Evolutionary conservation across 30 jellyfish, hydroid and myxozoan species (phyloP), one percentile per base, ranked within the genome.

Genomic region (Cassiopea xamachana): DNA sequence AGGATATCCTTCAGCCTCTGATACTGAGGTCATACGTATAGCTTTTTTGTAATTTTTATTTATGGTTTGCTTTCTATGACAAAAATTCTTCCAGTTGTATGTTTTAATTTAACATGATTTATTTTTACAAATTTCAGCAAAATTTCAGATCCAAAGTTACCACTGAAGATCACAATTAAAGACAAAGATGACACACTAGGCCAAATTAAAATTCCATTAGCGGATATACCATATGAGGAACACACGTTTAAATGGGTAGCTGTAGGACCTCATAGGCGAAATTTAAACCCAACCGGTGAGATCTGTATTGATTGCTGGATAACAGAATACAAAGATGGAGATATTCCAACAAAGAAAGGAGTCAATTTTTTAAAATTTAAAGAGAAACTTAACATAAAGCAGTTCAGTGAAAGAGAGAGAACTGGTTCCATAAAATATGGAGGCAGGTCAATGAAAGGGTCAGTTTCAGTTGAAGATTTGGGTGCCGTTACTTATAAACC

Each of bases 271-370:
- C 98, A 94, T 60, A 86, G 96, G 70, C 83, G 89, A 62, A 88
- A 88, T 60, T 81, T 89, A 55, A 82, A 90, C 68, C 98, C 98
- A 10, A 19, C 77, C 12, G 98, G 98, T 1, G 98, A 94, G 86
- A 59, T 94, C 1, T 94, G 98, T 77, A 18, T 94, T 16, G 98
- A 94, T 76, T 94, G 98, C 46, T 94, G 98, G 98, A 91, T 94
- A 39, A 92, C 81, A 14, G 98, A 94, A 18, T 90, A 87, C 77
- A 84, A 27, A 39, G 98, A 94, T 1, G 90, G 72, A 10, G 92
- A 60, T 3, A 62, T 70, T 1, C 87, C 88, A 2, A 89, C 91
- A n/a, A 69, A 58, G 48, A 82, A 90, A 60, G 84, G 80, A 44
- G 19, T 85, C 74, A 86, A 91, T 60, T 77, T 83, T 75, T 76